These are phyloP conservation scores for Aphaenogaster rudis DNA, from an alignment of 1,140 invertebrate genomes.

Conservation along the genomic window DNA sequence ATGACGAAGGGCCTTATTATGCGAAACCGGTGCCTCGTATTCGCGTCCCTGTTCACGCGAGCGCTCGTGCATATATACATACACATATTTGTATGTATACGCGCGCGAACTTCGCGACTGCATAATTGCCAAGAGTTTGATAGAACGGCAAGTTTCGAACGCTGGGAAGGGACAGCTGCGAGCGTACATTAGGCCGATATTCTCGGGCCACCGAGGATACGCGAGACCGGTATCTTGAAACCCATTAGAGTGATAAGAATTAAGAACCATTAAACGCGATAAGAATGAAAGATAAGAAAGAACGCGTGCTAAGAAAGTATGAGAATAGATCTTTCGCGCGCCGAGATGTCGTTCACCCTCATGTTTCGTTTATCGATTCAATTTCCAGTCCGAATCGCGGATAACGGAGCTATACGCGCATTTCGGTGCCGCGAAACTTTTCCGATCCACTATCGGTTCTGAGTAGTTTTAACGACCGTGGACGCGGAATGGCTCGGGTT, in stretches of 20 bases:
- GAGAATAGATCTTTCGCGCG: background rate
- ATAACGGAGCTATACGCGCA: background rate
- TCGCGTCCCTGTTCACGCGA: background rate
- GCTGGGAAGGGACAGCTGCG: slow-evolving; percentile 59
- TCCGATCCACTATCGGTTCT: slow-evolving; percentile 18
- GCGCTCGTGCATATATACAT: background rate
- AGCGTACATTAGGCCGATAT: slow-evolving; percentile 1
- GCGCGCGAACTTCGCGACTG: slow-evolving; percentile 64
- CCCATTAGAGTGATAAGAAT: slow-evolving; percentile 26
- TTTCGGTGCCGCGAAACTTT: slow-evolving; percentile 33
- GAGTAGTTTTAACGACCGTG: slow-evolving; percentile 33
- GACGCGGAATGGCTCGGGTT: slow-evolving; percentile 13
- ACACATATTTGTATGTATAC: slow-evolving; percentile 25
- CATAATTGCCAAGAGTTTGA: slow-evolving; percentile 69
- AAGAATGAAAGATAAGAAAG: background rate
- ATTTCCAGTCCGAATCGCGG: background rate
- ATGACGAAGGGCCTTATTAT: slow-evolving; percentile 58
- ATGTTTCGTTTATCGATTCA: background rate
- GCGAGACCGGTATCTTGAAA: background rate
- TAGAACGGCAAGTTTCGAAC: slow-evolving; percentile 48
- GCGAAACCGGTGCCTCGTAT: background rate
- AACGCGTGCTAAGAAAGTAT: background rate
- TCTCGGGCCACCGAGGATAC: background rate
- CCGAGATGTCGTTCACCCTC: background rate
- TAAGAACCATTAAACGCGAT: slow-evolving; percentile 8